phyloP scores from a whole-genome alignment of 2,888 invertebrate species.

The Drosophila sordidapex region DNA sequence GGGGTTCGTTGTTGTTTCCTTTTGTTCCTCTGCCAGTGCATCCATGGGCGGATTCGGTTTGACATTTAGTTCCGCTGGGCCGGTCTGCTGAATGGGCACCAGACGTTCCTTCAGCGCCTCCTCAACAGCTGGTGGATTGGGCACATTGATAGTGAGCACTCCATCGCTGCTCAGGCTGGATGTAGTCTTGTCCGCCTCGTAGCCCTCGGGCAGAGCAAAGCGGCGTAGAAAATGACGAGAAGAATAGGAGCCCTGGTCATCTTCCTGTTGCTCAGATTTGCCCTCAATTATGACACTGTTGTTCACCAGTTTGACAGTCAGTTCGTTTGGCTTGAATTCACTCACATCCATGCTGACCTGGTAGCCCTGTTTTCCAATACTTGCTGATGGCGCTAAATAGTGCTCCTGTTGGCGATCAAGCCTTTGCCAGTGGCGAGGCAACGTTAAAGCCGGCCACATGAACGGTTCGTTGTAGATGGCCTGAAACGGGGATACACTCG shows the following conservation, averaged over 20 bases:
- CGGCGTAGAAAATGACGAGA: conserved; percentile 90
- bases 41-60: conserved; percentile 35
- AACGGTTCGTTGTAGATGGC: conserved; percentile 57
- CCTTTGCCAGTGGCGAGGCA: conserved; percentile 58
- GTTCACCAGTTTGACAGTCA: conserved; percentile 91
- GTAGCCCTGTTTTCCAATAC: conserved; percentile 88
- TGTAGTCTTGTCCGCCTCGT: conserved; percentile 89
- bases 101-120: conserved; percentile 85
- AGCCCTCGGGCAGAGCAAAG: conserved; percentile 91
- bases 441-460: conserved; percentile 40
- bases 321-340: conserved; percentile 91
- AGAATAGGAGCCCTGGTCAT: conserved; percentile 90
- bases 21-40: conserved; percentile 1
- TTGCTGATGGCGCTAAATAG: conserved; percentile 40
- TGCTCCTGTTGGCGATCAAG: conserved; percentile 63
- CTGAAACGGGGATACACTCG: conserved; percentile 60
- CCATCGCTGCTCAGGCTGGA: conserved; percentile 92
- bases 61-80: conserved; percentile 64
- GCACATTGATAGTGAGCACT: conserved; percentile 89
- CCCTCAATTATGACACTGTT: conserved; percentile 90
- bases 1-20: not conserved
- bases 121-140: conserved; percentile 84
- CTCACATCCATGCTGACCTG: conserved; percentile 91
- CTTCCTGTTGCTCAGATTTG: conserved; percentile 90
- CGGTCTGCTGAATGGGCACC: conserved; percentile 88